Conservation (phyloP, 2,888 invertebrate genomes). For the Drosophila flavopinicola region DNA sequence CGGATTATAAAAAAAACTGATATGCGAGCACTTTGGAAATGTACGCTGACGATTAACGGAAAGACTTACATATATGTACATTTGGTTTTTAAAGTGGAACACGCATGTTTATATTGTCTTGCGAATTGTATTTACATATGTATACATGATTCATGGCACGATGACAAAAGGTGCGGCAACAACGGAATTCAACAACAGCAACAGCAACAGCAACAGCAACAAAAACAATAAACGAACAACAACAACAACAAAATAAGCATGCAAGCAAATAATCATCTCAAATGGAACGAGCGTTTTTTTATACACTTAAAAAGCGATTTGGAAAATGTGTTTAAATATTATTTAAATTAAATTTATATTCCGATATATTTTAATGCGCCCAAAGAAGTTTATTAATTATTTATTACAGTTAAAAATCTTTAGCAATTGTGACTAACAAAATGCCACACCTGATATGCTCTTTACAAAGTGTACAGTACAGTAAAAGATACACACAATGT, state of each 20-base stretch:
- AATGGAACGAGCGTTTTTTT: not conserved
- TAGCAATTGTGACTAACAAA: not conserved
- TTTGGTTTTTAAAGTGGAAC: constrained; percentile 70
- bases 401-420: not conserved
- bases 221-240: constrained; percentile 17
- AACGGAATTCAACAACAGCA: constrained; percentile 38
- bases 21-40: constrained; percentile 38
- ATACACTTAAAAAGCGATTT: constrained; percentile 25
- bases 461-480: constrained; percentile 7
- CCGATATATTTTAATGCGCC: not conserved
- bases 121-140: constrained; percentile 51
- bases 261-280: constrained; percentile 18
- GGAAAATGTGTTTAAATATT: not conserved
- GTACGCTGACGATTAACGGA: constrained; percentile 33
- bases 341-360: no score
- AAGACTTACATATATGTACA: constrained; percentile 33
- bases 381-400: not conserved
- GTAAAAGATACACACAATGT: constrained; percentile 22
- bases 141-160: constrained; percentile 69
- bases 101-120: constrained; percentile 58
- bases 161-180: constrained; percentile 68
- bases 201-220: constrained; percentile 14
- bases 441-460: not conserved
- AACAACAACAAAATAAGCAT: constrained; percentile 30
- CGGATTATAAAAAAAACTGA: constrained; percentile 66